Evolutionary conservation across 2,888 invertebrate species (phyloP), one percentile per base, ranked within the genome.

Genomic region (Parochlus steinenii): DNA sequence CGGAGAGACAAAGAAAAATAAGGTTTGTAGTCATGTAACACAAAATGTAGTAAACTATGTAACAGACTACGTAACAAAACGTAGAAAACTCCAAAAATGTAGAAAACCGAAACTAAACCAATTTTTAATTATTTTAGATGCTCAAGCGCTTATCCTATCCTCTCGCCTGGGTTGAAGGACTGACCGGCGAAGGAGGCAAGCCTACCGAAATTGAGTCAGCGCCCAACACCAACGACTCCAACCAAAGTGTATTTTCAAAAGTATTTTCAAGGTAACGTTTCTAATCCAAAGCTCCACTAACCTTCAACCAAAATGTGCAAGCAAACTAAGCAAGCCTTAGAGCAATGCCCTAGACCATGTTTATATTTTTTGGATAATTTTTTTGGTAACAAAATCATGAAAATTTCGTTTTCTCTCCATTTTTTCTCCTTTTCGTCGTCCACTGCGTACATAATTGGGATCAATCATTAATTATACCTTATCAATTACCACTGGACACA

Each of bases 101-200:
- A 5, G 12, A 8, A 19, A 14, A 23, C 11, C 10, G 5, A 33
- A 26, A 20, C 3, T 19, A 14, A 14, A 20, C 14, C 3, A 23
- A 18, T n/a, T 25, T 31, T 38, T 14, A 17, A 19, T 40, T 29
- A 36, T 56, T 60, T n/a, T 52, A 89, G 85, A 86, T 87, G 82
- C 63, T 89, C 47, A 89, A 89, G 61, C 71, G 87, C 47, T 71
- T 90, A 40, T 87, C 87, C 1, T 86, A 89, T 63, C 89, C 89
- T 11, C 61, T 89, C 35, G 78, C 86, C 3, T 87, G 87, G 86
- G 85, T 87, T 67, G 87, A 87, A 55, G 85, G 86, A 3, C 63
- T 85, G 26, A 78, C 82, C 1, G 78, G 82, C 38, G 85, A 83
- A 43, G 74, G 71, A 44, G 71, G 68, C 41, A 64, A 54, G 42